Evolutionary conservation across 1,140 invertebrate species (phyloP).

Genomic region (Eulimnadia texana): DNA sequence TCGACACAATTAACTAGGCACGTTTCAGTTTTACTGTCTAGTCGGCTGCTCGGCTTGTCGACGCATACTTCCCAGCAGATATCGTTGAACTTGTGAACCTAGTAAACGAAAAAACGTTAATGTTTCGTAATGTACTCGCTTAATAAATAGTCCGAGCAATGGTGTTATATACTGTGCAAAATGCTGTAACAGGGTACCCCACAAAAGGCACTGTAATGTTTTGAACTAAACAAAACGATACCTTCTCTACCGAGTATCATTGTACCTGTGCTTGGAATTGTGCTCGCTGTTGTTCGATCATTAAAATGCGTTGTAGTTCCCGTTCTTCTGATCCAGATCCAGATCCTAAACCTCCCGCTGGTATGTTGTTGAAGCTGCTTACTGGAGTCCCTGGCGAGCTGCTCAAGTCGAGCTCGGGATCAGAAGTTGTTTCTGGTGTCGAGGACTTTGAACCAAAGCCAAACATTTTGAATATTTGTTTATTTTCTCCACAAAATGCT

Average conservation of each 20-base stretch:
- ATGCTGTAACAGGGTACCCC: not conserved
- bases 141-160: too few relatives aligned
- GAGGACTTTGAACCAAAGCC: not conserved
- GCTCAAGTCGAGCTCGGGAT: not conserved
- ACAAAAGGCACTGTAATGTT: too few relatives aligned
- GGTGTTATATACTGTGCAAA: not conserved
- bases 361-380: not conserved
- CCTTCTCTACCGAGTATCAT: conserved; percentile 16
- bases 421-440: not conserved
- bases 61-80: conserved; percentile 92
- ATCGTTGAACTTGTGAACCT: conserved; percentile 83
- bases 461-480: not conserved
- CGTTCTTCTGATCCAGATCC: not conserved
- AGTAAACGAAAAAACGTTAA: conserved; percentile 31
- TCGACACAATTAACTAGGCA: conserved; percentile 88
- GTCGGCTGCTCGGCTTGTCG: conserved; percentile 67
- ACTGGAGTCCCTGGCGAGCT: not conserved
- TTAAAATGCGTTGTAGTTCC: conserved; percentile 58
- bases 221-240: too few relatives aligned
- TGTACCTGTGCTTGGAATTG: conserved; percentile 66
- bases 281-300: conserved; percentile 76
- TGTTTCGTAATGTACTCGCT: too few relatives aligned
- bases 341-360: not conserved
- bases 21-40: conserved; percentile 74
- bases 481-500: too few relatives aligned